A percentile compares a stretch with the other conserved stretches of the same genome.
Evolutionary conservation across 92 coral and sea anemone genomes (phyloP).

Genomic region (Porites cylindrica): DNA sequence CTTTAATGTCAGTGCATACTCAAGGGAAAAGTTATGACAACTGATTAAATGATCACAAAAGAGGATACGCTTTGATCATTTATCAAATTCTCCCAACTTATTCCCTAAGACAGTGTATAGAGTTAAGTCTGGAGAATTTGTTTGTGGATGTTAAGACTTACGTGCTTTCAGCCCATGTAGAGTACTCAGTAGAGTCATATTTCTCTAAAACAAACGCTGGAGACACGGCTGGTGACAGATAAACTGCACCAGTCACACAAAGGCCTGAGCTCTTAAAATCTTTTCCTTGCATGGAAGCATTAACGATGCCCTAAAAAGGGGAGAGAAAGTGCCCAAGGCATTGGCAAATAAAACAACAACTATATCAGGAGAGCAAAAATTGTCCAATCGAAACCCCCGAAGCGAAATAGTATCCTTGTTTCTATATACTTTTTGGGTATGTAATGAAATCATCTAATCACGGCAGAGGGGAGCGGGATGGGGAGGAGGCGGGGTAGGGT

Average conservation of each 20-base stretch:
- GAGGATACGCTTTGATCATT: too few relatives aligned
- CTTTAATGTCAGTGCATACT: too few relatives aligned
- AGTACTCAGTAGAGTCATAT: slow-evolving; percentile 85
- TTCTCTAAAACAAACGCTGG: slow-evolving; percentile 83
- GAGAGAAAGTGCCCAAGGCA: background rate
- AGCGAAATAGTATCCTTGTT: too few relatives aligned
- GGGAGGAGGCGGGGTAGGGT: background rate
- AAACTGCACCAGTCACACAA: slow-evolving; percentile 83
- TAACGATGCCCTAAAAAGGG: slow-evolving; percentile 12
- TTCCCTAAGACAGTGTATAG: too few relatives aligned
- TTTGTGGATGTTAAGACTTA: slow-evolving; percentile 42
- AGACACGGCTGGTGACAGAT: slow-evolving; percentile 78
- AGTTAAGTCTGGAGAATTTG: background rate
- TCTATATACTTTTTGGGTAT: too few relatives aligned
- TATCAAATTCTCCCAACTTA: background rate
- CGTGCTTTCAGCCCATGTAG: slow-evolving; percentile 99
- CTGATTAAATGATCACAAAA: too few relatives aligned
- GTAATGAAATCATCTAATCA: too few relatives aligned
- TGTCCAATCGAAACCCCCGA: too few relatives aligned
- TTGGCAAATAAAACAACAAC: background rate
- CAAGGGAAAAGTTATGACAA: too few relatives aligned
- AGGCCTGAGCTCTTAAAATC: slow-evolving; percentile 23
- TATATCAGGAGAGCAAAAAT: background rate
- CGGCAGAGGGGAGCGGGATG: background rate
- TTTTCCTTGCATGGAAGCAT: slow-evolving; percentile 54